Base-by-base conservation (phyloP, 2,797 vertebrate species). In the Acrocephalus scirpaceus region DNA sequence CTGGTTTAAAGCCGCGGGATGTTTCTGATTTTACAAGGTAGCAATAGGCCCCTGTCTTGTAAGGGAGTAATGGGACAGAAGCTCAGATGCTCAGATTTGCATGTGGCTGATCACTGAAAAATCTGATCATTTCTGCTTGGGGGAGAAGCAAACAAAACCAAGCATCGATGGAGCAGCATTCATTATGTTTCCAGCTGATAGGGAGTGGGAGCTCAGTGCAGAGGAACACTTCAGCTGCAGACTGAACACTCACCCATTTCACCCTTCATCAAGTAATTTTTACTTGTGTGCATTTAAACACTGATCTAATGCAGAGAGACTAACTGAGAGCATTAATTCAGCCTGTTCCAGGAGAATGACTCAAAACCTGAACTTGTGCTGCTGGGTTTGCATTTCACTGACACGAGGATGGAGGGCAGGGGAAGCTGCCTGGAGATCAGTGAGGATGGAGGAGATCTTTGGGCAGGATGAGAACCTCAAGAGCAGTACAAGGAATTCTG, bases 1-100 rank as follows among this genome's bases (percentile, higher is more conserved):
- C 94, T 97, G 86, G 27, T 96, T 95, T 97, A 95, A 96, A 97
- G 95, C 92, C 88, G 88, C 34, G 42, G 82, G 91, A 65, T 96
- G 56, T 83, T 76, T 96, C 92, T 95, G 91, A 58, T 96, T 92
- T 97, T 85, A 80, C 60, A n/a, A 88, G 48, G 90, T 89, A 91
- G 93, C 91, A 88, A 6, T 78, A 87, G 75, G 85, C 84, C 65
- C 6, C 82, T 93, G 73, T 85, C 87, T 84, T 94, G 11, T 69
- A 54, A 48, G 61, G 54, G n/a, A 16, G 18, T 74, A 79, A 79
- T 54, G 74, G 65, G 65, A 69, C 25, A n/a, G 47, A 44, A 86
- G 79, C 79, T 78, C 20, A 45, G 32, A 32, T 58, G 47, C 45
- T 71, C 79, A 50, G 80, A 84, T 96, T 95, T 95, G 74, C 61